Conservation (phyloP, 2,888 invertebrate species). For the Melieria omissa region DNA sequence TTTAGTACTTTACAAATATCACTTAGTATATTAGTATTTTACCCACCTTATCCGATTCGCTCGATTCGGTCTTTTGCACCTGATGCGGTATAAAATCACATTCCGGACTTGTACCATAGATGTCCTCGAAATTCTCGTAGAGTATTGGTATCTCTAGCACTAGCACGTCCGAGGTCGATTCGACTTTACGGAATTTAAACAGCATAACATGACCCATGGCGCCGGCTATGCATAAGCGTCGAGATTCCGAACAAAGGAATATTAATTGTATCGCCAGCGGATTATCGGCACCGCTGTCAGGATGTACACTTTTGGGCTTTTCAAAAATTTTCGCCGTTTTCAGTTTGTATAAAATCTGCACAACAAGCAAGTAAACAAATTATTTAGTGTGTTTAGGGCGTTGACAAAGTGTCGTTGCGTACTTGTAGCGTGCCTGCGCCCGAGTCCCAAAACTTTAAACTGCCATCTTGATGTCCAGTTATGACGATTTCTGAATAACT, state of each 20-base stretch:
- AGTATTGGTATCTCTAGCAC: slow-evolving; percentile 88
- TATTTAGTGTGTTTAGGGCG: no score
- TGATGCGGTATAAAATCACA: slow-evolving; percentile 77
- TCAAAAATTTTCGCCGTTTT: slow-evolving; percentile 88
- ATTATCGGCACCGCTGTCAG: slow-evolving; percentile 79
- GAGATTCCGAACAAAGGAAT: slow-evolving; percentile 93
- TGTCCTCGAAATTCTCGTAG: slow-evolving; percentile 83
- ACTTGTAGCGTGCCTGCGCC: slow-evolving; percentile 92
- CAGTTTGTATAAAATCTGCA: slow-evolving; percentile 88
- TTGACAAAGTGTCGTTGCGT: neutral
- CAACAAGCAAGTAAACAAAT: slow-evolving; percentile 9
- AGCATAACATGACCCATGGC: slow-evolving; percentile 93
- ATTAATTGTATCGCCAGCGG: slow-evolving; percentile 91
- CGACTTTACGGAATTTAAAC: slow-evolving; percentile 94
- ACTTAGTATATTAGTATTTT: neutral
- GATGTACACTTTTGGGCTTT: slow-evolving; percentile 72
- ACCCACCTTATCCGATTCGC: slow-evolving; percentile 60
- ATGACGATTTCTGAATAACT: slow-evolving; percentile 98
- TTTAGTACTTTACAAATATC: neutral
- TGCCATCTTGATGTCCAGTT: slow-evolving; percentile 99
- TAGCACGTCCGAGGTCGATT: slow-evolving; percentile 83
- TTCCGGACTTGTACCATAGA: slow-evolving; percentile 81
- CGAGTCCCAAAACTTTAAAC: slow-evolving; percentile 99
- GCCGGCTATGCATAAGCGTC: slow-evolving; percentile 87
- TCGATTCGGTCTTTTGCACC: slow-evolving; percentile 66